Evolutionary conservation across 2,113 vertebrate species (phyloP), one percentile per base, ranked within the genome.

Genomic region (Aepyceros melampus): DNA sequence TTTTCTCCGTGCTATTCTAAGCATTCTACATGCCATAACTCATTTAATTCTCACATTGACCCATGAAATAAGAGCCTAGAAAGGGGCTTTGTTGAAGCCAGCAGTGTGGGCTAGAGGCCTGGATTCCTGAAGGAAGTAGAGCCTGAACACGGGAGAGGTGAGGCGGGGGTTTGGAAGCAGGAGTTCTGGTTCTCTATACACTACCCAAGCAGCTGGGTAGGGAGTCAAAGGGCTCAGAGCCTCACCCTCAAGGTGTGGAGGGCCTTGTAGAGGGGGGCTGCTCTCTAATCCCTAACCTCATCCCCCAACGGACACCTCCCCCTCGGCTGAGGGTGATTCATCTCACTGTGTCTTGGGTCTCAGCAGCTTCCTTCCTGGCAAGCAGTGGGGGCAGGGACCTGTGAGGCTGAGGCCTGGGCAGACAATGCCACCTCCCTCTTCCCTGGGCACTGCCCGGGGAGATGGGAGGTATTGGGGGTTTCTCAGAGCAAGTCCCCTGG

Each of bases 281-380:
- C 51, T 56, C 33, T 95, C 86, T 96, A 95, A 98, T 89, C 94
- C 76, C 86, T 98, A 97, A 97, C 91, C 64, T 98, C 98, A 97
- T 93, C 56, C 74, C 95, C 88, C 76, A 29, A 71, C 47, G 62
- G 92, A 94, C 90, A 76, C 95, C 96, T 90, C 95, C 95, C 78
- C 89, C 55, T 67, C 67, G 36, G 56, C 92, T 55, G 95, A 92
- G 96, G 10, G 76, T 98, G 98, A 98, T 98, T 98, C 98, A 98
- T 98, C 74, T 97, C 91, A 87, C 19, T 2, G 25, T 87, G 92
- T 91, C 96, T 94, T 79, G 3, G 29, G 97, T 86, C 94, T 93
- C 36, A 79, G 94, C 76, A 47, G 96, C 97, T 98, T 98, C 98
- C 98, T 98, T 97, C 97, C 98, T 87, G 96, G 62, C 55, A 47